Percentiles rank a stretch among this genome's conserved stretches.
phyloP scores from a whole-genome alignment of 2,113 vertebrate species.

The Xiphophorus couchianus region DNA sequence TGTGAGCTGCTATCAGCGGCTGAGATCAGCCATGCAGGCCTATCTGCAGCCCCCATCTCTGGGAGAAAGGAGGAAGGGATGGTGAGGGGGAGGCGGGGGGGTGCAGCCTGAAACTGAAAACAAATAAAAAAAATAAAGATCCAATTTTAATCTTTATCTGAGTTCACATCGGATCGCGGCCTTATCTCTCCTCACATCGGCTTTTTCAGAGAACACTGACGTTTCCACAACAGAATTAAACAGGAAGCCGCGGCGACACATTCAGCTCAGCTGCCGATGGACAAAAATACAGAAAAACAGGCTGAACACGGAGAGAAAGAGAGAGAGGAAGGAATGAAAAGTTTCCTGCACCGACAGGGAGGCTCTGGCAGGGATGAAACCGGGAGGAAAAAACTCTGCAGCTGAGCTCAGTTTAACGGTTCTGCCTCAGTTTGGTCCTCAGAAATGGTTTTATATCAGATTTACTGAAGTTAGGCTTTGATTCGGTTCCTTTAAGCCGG shows the following conservation, averaged over 20 bases:
- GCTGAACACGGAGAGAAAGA: neutral
- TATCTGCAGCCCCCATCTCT: constrained; percentile 81
- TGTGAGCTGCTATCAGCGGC: constrained; percentile 75
- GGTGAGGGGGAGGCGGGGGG: constrained; percentile 16
- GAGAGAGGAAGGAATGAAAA: neutral
- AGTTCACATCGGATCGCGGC: constrained; percentile 80
- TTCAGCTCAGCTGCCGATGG: constrained; percentile 51
- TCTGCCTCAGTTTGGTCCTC: neutral
- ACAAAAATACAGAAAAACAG: constrained; percentile 33
- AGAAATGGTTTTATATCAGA: neutral
- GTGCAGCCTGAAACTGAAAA: constrained; percentile 77
- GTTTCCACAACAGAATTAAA: constrained; percentile 82
- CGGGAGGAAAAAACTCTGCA: neutral
- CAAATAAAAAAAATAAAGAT: constrained; percentile 75
- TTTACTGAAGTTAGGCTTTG: neutral
- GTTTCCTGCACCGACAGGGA: neutral
- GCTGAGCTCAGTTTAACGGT: neutral
- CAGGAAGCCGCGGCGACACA: constrained; percentile 77
- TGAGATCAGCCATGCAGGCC: constrained; percentile 74
- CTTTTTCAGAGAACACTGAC: constrained; percentile 80
- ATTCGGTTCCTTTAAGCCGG: neutral
- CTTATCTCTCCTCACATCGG: constrained; percentile 81
- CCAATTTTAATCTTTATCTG: constrained; percentile 83
- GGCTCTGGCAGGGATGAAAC: neutral
- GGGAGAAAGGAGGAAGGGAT: constrained; percentile 74